Evolutionary conservation across 2,797 vertebrate genomes (phyloP), one percentile per base, ranked within the genome.

Genomic region (Propithecus deckenii): DNA sequence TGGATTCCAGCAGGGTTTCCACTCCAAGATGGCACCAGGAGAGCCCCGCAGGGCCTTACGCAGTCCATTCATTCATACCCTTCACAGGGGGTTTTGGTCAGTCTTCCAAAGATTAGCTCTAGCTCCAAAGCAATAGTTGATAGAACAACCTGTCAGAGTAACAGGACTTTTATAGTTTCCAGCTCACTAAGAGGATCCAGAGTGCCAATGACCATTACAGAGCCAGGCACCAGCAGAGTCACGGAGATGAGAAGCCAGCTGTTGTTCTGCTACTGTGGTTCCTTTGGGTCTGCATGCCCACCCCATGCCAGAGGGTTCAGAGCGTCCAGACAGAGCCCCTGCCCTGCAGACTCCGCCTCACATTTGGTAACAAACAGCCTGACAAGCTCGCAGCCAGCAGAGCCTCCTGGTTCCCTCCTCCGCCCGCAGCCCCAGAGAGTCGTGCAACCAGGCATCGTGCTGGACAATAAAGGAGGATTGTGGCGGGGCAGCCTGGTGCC

Each of bases 381-480:
- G 83, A 95, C 91, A 81, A 78, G 43, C 96, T 95, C 12, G 1
- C 71, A 93, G 96, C 96, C 94, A 93, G 92, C 25, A 1, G 32
- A 48, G 59, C n/a, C 79, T 92, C 96, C 55, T 57, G 1, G 7
- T 7, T 14, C 35, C 91, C 41, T 50, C n/a, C 71, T 55, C 52
- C 38, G 25, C 23, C 55, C 5, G 25, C 35, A 80, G 78, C 78
- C 35, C 78, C 25, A 57, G 35, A 52, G 94, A 90, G 38, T 89
- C 75, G 10, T 25, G 96, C 55, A 57, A 81, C 35, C 32, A 61
- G 92, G 94, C 93, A 80, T 65, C 15, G 76, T 18, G 28, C 46
- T 85, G 95, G 86, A 55, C 84, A 96, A 85, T 79, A 98, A 97
- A 8, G 96, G 79, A 89, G 97, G 55, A 95, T 50, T 90, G 96